Evolutionary conservation across 2,888 invertebrate species (phyloP).

Genomic region (Drosophila neotestacea): DNA sequence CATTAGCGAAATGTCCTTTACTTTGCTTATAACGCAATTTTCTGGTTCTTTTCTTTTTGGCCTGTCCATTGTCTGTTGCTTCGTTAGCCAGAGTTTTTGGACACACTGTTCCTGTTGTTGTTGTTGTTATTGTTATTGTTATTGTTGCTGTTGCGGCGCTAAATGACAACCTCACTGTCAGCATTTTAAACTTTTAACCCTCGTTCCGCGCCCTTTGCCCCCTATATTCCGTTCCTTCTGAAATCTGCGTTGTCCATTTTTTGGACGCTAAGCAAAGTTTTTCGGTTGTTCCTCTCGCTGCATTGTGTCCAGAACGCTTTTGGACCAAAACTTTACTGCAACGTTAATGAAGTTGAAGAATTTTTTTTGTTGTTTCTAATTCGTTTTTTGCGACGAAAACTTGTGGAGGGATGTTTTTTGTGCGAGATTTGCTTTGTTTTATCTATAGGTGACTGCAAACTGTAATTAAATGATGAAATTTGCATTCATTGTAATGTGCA

Average conservation of each 20-base stretch:
- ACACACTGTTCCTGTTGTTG: constrained; percentile 57
- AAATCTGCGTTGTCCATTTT: constrained; percentile 59
- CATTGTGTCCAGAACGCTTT: constrained; percentile 51
- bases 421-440: constrained; percentile 22
- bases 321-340: constrained; percentile 59
- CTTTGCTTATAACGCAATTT: constrained; percentile 79
- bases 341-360: constrained; percentile 77
- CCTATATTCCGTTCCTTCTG: not conserved
- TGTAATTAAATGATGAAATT: constrained; percentile 27
- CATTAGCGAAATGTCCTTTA: constrained; percentile 79
- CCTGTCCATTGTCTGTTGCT: constrained; percentile 71
- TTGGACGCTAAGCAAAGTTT: constrained; percentile 61
- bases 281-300: constrained; percentile 49
- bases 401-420: constrained; percentile 35
- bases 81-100: constrained; percentile 67
- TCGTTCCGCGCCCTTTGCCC: no score
- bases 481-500: constrained; percentile 5
- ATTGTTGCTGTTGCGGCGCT: constrained; percentile 51
- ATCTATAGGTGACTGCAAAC: constrained; percentile 22
- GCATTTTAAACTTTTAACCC: constrained; percentile 70
- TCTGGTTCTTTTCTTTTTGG: constrained; percentile 53
- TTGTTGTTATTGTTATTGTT: constrained; percentile 18
- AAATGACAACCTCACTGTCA: constrained; percentile 78
- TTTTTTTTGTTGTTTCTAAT: constrained; percentile 46
- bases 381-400: constrained; percentile 12